These are phyloP conservation scores for Passer montanus DNA, from an alignment of 2,113 vertebrate species.

Conservation along the genomic window DNA sequence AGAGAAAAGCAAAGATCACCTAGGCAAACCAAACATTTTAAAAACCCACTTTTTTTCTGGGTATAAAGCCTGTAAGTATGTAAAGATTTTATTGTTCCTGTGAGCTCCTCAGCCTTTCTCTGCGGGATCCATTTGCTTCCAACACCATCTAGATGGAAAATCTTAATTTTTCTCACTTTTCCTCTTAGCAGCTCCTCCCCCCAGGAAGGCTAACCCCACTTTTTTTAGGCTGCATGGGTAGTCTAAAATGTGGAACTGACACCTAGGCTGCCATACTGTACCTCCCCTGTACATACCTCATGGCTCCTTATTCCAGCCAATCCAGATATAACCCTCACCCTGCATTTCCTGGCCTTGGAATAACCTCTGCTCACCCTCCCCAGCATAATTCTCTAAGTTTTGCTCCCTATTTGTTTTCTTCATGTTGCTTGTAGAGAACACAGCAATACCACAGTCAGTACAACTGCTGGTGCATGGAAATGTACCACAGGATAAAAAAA, in stretches of 20 bases:
- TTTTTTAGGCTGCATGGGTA: not conserved
- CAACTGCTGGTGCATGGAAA: not conserved
- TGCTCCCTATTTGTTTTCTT: not conserved
- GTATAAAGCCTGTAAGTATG: not conserved
- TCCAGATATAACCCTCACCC: not conserved
- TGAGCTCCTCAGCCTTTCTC: not conserved
- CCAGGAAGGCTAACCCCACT: not conserved
- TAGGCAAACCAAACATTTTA: not conserved
- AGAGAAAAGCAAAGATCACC: not conserved
- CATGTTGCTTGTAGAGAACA: not conserved
- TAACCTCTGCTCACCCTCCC: not conserved
- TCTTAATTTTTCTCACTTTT: not conserved
- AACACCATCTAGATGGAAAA: not conserved
- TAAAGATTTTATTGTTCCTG: not conserved
- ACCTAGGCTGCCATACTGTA: fast-evolving
- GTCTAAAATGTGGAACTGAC: not conserved
- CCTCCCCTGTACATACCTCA: not conserved
- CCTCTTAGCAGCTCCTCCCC: not conserved
- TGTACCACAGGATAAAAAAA: not conserved
- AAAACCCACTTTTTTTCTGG: not conserved
- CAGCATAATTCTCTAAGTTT: not conserved
- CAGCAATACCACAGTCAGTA: not conserved
- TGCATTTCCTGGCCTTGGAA: not conserved
- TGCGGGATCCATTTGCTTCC: not conserved
- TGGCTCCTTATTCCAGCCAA: not conserved